A percentile compares a stretch with the other conserved stretches of the same genome.
phyloP scores from a whole-genome alignment of 92 coral and sea anemone species.

The Porites lobata region DNA sequence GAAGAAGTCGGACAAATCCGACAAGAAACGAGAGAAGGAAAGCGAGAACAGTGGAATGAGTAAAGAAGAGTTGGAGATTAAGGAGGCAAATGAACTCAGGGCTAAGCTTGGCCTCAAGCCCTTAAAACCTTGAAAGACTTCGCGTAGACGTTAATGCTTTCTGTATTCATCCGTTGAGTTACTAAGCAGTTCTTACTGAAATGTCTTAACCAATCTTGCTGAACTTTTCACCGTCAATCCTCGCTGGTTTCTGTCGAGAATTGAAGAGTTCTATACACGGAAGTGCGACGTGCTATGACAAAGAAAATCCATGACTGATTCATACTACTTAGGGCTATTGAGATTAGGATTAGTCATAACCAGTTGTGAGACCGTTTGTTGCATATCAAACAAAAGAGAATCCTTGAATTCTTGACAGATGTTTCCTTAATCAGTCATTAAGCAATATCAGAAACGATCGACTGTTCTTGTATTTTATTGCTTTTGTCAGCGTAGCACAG shows the following conservation, averaged over 20 bases:
- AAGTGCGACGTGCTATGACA: too few species aligned
- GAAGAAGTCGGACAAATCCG: slow-evolving; percentile 71
- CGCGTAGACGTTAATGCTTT: not conserved
- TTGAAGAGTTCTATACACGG: not conserved
- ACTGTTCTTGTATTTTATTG: too few species aligned
- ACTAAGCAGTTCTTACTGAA: not conserved
- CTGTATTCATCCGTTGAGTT: not conserved
- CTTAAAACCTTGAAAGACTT: slow-evolving; percentile 66
- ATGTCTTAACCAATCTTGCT: not conserved
- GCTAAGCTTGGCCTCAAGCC: slow-evolving; percentile 97
- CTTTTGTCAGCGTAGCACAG: too few species aligned
- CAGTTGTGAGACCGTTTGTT: too few species aligned
- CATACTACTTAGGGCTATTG: too few species aligned
- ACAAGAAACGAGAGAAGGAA: slow-evolving; percentile 71
- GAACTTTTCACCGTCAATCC: not conserved
- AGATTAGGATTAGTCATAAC: too few species aligned
- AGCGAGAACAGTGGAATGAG: slow-evolving; percentile 67
- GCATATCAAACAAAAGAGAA: too few species aligned
- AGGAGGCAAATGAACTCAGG: slow-evolving; percentile 95
- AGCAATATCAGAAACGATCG: too few species aligned
- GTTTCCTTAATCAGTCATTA: too few species aligned
- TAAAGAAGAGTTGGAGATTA: slow-evolving; percentile 85
- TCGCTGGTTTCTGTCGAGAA: not conserved
- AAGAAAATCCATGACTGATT: too few species aligned
- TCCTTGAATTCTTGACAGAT: too few species aligned